Percentiles rank a stretch among this genome's conserved stretches.
Evolutionary conservation across 2,113 vertebrate species (phyloP).

Genomic region (Callionymus lyra): DNA sequence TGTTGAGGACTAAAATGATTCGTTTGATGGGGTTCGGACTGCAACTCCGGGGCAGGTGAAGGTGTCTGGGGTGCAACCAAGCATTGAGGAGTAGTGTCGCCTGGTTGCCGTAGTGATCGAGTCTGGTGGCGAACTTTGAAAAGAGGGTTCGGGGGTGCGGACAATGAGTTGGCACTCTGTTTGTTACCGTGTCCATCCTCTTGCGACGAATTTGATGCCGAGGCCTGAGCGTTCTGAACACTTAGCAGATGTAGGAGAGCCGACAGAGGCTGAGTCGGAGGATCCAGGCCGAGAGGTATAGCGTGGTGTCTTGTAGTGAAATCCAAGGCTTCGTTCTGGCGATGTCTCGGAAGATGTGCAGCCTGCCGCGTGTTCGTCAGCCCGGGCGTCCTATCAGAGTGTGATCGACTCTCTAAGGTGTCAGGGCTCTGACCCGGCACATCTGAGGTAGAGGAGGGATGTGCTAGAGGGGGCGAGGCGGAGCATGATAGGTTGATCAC

Average conservation of each 20-base stretch:
- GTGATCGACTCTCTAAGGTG: conserved; percentile 38
- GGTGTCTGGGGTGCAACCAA: conserved; percentile 10
- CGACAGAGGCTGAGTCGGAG: conserved; percentile 66
- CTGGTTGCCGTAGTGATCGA: conserved; percentile 30
- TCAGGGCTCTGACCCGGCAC: conserved; percentile 38
- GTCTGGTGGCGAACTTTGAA: conserved; percentile 26
- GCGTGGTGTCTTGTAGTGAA: conserved; percentile 46
- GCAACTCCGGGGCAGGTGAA: conserved; percentile 22
- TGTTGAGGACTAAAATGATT: conserved; percentile 30
- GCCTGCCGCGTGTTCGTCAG: conserved; percentile 27
- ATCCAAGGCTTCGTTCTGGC: conserved; percentile 46
- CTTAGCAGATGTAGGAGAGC: conserved; percentile 66
- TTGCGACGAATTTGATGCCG: conserved; percentile 33
- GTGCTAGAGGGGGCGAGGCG: conserved; percentile 22
- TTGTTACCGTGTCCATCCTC: conserved; percentile 39
- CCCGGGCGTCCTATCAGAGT: conserved; percentile 24
- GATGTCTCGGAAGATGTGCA: conserved; percentile 35
- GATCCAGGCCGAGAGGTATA: conserved; percentile 40
- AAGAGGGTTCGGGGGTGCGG: conserved; percentile 24
- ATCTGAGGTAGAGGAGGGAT: conserved; percentile 59
- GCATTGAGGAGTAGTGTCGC: conserved; percentile 36
- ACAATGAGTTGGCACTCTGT: conserved; percentile 33
- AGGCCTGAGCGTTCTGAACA: conserved; percentile 55
- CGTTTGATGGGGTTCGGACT: conserved; percentile 24
- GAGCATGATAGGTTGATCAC: conserved; percentile 55